Evolutionary conservation across 2,797 vertebrate species (phyloP), one percentile per base, ranked within the genome.

Genomic region (Epinephelus awoara): DNA sequence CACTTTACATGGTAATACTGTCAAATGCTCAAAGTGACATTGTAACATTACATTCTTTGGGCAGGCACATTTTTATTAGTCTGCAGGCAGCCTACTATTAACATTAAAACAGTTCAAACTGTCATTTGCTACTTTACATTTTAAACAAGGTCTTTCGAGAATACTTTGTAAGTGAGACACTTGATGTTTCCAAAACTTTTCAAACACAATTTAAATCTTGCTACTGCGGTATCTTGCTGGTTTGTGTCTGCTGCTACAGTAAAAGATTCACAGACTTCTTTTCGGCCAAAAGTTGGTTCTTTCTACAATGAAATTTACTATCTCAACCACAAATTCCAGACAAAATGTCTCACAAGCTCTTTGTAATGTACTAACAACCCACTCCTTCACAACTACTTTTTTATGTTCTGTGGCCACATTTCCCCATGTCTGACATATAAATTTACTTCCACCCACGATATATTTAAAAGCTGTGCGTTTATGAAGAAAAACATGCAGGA

Each of bases 1-100:
- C 80, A 86, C 67, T 64, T 66, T 61, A 68, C 85, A 76, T 77
- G 51, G 80, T 84, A 90, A 86, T 79, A 88, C 78, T 84, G 83
- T 66, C 49, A 55, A 75, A 68, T 66, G 72, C 7, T 75, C 52
- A 90, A 83, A 87, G 81, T 86, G 81, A 81, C 80, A 67, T 58
- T 65, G 55, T 77, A 83, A 84, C 1, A 5, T 75, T 75, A 84
- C 65, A 83, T 83, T 88, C 70, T 86, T 77, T 74, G 44, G 59
- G 58, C 29, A 70, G 55, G 67, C 40, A 77, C 10, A 40, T 46
- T 58, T 64, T 12, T 59, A 62, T 75, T 68, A 27, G 17, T 74
- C 38, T 54, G 49, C 61, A 79, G 17, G 49, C 59, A 64, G 19
- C 34, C 23, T 42, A 23, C 46, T 64, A 62, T 65, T 58, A 63